phyloP scores from a whole-genome alignment of 2,113 vertebrate species.

The Sphyrna mokarran region DNA sequence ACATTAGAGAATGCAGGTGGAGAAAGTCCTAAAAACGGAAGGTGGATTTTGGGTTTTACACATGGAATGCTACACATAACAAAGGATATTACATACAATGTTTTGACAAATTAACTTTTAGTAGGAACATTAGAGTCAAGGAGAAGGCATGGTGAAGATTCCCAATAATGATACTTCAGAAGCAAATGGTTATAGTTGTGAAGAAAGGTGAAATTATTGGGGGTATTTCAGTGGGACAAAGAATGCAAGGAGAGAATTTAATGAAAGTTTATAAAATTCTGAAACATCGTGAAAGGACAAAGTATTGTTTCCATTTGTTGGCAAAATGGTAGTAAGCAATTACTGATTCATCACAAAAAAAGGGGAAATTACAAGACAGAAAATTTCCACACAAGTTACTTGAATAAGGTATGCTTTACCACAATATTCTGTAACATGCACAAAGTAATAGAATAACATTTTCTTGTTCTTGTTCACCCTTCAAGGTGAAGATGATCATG shows the following conservation, averaged over 20 bases:
- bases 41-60: background rate
- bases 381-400: background rate
- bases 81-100: background rate
- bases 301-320: background rate
- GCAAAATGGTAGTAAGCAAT: background rate
- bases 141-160: background rate
- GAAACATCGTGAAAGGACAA: too few species aligned
- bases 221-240: background rate
- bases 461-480: background rate
- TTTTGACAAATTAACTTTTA: background rate
- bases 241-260: background rate
- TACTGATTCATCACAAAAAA: background rate
- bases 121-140: background rate
- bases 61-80: background rate
- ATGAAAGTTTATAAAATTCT: background rate
- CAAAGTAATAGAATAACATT: background rate
- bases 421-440: background rate
- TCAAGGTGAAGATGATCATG: too few species aligned
- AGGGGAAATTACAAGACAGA: background rate
- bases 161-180: background rate
- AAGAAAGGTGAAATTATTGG: background rate
- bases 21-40: background rate
- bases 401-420: background rate
- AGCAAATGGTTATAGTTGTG: background rate
- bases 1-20: background rate